Evolutionary conservation across 1,140 invertebrate genomes (phyloP).

Genomic region (Lepidotrigona ventralis): DNA sequence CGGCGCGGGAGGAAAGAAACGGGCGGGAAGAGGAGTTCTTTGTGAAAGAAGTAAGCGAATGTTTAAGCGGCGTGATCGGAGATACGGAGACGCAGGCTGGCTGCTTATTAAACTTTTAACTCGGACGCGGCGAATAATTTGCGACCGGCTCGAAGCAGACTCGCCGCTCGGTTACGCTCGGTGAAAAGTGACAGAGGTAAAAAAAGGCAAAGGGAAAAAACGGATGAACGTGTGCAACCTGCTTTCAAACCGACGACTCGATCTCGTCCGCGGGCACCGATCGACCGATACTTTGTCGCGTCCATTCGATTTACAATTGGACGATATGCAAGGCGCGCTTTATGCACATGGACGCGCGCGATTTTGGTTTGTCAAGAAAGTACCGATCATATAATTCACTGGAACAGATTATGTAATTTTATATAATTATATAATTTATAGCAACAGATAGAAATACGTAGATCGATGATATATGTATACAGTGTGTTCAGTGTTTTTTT

Average conservation of each 20-base stretch:
- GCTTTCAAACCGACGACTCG: neutral
- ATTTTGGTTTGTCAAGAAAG: neutral
- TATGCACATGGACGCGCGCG: neutral
- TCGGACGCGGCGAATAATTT: slow-evolving; percentile 34
- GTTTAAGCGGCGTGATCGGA: slow-evolving; percentile 27
- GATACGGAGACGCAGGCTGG: slow-evolving; percentile 12
- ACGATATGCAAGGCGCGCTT: neutral
- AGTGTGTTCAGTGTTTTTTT: no score
- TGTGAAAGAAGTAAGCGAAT: slow-evolving; percentile 18
- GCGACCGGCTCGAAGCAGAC: slow-evolving; percentile 4
- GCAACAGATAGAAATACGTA: no score
- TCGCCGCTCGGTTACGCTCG: neutral
- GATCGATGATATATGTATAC: no score
- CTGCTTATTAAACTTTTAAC: slow-evolving; percentile 44
- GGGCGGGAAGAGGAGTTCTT: neutral
- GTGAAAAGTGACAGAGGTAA: neutral
- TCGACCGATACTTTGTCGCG: neutral
- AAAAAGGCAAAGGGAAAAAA: neutral
- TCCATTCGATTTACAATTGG: neutral
- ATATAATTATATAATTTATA: no score
- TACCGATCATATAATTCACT: no score
- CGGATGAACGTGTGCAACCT: neutral
- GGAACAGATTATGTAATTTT: no score
- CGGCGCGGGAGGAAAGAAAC: neutral
- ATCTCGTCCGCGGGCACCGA: neutral